Percentiles rank a stretch among this genome's conserved stretches.
These are phyloP conservation scores for Cinara cedri DNA, from an alignment of 2,888 invertebrate species.

Conservation along the genomic window DNA sequence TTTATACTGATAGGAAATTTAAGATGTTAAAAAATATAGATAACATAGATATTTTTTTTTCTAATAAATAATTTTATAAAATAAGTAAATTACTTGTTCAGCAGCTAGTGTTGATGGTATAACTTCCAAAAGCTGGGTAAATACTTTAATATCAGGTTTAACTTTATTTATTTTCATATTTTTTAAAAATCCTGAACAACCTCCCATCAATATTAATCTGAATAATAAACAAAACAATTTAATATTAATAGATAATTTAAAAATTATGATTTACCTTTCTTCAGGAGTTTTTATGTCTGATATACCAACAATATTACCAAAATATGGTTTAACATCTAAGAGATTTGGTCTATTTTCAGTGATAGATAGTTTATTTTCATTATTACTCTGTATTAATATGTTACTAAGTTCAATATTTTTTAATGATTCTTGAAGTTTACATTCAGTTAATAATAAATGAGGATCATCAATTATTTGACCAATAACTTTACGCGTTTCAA, in stretches of 20 bases:
- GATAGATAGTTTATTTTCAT: constrained; percentile 20
- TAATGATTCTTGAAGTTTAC: constrained; percentile 5
- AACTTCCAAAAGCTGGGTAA: constrained; percentile 77
- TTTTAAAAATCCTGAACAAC: constrained; percentile 75
- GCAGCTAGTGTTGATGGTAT: constrained; percentile 71
- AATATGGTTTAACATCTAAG: constrained; percentile 68
- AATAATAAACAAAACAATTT: constrained; percentile 37
- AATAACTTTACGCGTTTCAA: constrained; percentile 68
- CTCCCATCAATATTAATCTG: constrained; percentile 79
- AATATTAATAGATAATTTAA: neutral
- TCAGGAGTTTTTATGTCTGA: constrained; percentile 67
- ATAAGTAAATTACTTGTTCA: constrained; percentile 67
- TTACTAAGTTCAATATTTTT: constrained; percentile 4
- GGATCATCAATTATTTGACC: constrained; percentile 53
- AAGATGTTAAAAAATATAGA: neutral
- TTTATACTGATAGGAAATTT: too few relatives aligned
- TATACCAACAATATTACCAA: constrained; percentile 69
- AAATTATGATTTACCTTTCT: constrained; percentile 60
- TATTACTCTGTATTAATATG: neutral
- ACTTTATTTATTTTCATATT: constrained; percentile 74
- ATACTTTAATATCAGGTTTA: constrained; percentile 78
- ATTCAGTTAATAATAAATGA: constrained; percentile 11
- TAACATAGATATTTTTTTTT: too few relatives aligned
- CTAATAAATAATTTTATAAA: neutral
- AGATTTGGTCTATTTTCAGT: constrained; percentile 69